phyloP scores from a whole-genome alignment of 2,888 invertebrate species.

The Entomobrya proxima region DNA sequence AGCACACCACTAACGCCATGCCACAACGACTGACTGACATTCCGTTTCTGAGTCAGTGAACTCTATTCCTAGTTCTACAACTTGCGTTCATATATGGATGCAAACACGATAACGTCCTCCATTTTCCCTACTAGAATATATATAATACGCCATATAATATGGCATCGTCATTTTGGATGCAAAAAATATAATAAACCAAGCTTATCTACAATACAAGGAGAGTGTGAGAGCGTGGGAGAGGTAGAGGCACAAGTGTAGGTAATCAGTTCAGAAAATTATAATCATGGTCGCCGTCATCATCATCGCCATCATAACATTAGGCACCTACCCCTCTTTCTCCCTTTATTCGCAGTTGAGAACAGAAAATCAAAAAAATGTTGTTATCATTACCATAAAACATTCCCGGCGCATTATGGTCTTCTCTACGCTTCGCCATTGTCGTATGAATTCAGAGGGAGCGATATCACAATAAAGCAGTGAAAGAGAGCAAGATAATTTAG shows the following conservation, averaged over 20 bases:
- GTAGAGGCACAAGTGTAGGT: background rate
- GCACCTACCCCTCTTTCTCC: background rate
- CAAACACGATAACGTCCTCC: background rate
- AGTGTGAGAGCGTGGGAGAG: background rate
- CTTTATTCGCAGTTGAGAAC: background rate
- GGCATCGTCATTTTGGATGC: background rate
- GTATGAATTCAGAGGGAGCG: no score
- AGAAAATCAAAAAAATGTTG: slow-evolving; percentile 15
- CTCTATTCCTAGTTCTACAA: background rate
- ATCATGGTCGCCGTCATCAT: slow-evolving; percentile 2
- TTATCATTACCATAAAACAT: slow-evolving; percentile 43
- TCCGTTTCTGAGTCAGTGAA: slow-evolving; percentile 26
- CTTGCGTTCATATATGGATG: background rate
- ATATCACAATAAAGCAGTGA: background rate
- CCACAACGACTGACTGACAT: slow-evolving; percentile 12
- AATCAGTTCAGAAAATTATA: slow-evolving; percentile 27
- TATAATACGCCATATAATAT: background rate
- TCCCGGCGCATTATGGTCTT: slow-evolving; percentile 10
- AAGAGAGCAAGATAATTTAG: slow-evolving; percentile 3
- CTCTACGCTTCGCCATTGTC: background rate
- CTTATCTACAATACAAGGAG: background rate
- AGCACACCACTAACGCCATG: background rate
- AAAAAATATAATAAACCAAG: background rate
- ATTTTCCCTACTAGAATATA: no score
- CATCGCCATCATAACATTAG: slow-evolving; percentile 5